These are phyloP conservation scores for Polypedilum vanderplanki DNA, from an alignment of 1,140 invertebrate species.

Conservation along the genomic window DNA sequence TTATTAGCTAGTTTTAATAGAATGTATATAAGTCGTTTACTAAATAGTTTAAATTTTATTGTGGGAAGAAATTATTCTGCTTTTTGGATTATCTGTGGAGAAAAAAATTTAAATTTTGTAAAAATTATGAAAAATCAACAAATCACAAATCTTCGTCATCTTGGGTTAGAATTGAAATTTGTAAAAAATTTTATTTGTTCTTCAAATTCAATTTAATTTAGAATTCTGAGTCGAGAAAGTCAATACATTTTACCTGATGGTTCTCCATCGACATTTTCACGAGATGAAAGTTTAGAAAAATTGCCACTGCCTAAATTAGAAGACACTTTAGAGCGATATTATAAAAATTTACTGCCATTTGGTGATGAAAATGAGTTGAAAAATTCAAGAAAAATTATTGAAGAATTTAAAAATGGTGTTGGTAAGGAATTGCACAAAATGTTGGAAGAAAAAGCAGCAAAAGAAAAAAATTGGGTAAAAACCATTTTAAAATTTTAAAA, in stretches of 20 bases:
- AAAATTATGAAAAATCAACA: too few relatives aligned
- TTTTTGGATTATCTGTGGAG: too few relatives aligned
- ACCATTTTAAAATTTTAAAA: background rate
- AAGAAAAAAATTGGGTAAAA: conserved; percentile 40
- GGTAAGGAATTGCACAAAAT: conserved; percentile 55
- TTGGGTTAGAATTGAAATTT: too few relatives aligned
- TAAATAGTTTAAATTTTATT: too few relatives aligned
- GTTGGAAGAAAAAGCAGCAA: conserved; percentile 52
- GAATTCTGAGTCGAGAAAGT: background rate
- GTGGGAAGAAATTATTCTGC: too few relatives aligned
- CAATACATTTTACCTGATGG: background rate
- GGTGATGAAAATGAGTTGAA: conserved; percentile 44
- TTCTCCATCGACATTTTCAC: background rate
- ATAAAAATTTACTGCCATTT: conserved; percentile 53
- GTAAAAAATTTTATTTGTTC: too few relatives aligned
- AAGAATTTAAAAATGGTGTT: conserved; percentile 52
- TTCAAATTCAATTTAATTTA: too few relatives aligned
- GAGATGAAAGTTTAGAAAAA: conserved; percentile 48
- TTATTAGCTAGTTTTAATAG: too few relatives aligned
- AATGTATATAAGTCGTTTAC: too few relatives aligned
- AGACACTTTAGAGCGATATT: conserved; percentile 57
- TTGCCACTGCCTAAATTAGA: conserved; percentile 60
- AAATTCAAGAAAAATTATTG: conserved; percentile 47
- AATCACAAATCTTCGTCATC: too few relatives aligned
- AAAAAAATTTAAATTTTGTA: too few relatives aligned